A percentile compares a stretch with the other conserved stretches of the same genome.
Evolutionary conservation across 2,888 invertebrate species (phyloP).

Genomic region (Nomada ferruginata): DNA sequence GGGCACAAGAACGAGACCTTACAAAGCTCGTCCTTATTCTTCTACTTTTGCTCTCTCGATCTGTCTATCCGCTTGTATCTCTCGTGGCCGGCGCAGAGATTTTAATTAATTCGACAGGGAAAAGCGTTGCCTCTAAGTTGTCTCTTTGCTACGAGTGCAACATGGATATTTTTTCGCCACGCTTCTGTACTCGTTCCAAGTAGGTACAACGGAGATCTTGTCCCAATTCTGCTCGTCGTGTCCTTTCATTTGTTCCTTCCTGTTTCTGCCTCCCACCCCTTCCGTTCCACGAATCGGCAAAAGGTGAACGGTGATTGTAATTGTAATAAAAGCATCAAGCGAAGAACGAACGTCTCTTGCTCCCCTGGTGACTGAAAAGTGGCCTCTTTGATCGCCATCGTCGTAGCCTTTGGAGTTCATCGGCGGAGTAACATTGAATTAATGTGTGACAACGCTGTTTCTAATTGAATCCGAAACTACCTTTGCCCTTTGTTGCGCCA

Average conservation of each 20-base stretch:
- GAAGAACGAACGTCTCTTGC: constrained; percentile 2
- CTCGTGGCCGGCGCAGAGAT: constrained; percentile 48
- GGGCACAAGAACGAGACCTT: constrained; percentile 35
- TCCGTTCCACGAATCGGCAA: too few species aligned
- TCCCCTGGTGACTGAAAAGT: not conserved
- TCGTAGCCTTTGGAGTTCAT: constrained; percentile 10
- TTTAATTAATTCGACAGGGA: constrained; percentile 68
- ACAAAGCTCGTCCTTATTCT: constrained; percentile 34
- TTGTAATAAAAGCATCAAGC: constrained; percentile 22
- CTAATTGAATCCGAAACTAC: not conserved
- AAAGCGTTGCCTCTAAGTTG: constrained; percentile 30
- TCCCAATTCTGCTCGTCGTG: not conserved
- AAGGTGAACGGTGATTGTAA: constrained; percentile 12
- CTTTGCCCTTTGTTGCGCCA: not conserved
- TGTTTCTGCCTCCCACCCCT: not conserved
- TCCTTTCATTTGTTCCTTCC: not conserved
- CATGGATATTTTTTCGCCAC: constrained; percentile 16
- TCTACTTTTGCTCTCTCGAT: constrained; percentile 19
- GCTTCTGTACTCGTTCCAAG: not conserved
- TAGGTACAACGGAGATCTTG: not conserved
- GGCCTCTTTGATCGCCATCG: constrained; percentile 25
- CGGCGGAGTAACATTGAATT: constrained; percentile 23
- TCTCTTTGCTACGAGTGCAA: constrained; percentile 21
- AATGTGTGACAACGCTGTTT: not conserved
- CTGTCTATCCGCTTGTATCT: not conserved